phyloP scores from a whole-genome alignment of 2,888 invertebrate genomes.

The Callinectes sapidus region DNA sequence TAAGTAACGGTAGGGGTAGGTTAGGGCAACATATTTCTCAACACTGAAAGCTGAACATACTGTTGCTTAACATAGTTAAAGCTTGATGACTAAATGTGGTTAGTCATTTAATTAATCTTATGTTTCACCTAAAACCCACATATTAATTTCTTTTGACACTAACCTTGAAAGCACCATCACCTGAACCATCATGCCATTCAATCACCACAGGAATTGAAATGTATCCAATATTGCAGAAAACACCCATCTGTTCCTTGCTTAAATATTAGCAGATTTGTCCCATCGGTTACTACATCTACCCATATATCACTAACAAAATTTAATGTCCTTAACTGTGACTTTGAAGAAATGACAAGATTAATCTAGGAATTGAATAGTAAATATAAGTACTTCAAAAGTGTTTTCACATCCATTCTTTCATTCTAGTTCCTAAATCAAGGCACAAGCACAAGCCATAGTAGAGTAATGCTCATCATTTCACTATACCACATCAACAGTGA shows the following conservation, averaged over 20 bases:
- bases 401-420: neutral
- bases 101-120: neutral
- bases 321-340: neutral
- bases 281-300: neutral
- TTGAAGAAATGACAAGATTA: too few species aligned
- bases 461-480: too few species aligned
- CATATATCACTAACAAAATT: neutral
- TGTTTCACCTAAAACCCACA: neutral
- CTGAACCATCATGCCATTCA: neutral
- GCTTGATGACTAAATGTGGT: neutral
- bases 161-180: neutral
- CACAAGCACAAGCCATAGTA: neutral
- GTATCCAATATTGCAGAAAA: neutral
- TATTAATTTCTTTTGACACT: neutral
- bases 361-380: neutral
- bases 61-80: slow-evolving; percentile 11
- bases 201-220: neutral
- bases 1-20: neutral
- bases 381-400: neutral
- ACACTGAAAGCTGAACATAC: neutral
- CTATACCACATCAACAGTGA: too few species aligned
- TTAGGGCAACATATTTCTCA: neutral
- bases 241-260: neutral
- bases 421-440: neutral
- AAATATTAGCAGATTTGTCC: neutral